These are phyloP conservation scores for Drosophila repletoides DNA, from an alignment of 1,140 invertebrate genomes.

Conservation along the genomic window DNA sequence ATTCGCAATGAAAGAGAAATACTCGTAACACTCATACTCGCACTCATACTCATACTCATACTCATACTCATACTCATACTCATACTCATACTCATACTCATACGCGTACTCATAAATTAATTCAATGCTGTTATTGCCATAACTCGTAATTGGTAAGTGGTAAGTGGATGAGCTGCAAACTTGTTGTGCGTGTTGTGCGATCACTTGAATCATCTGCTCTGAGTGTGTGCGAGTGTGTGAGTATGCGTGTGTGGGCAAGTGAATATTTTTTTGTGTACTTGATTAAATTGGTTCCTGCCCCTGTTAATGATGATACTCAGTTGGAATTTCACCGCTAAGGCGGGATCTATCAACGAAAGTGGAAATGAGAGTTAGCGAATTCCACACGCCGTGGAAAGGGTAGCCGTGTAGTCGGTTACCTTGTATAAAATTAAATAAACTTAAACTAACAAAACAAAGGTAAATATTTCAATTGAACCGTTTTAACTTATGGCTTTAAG, in stretches of 20 bases:
- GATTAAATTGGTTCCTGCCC: too few relatives aligned
- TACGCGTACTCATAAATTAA: slow-evolving; percentile 29
- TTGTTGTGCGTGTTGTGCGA: slow-evolving; percentile 39
- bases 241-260: slow-evolving; percentile 1
- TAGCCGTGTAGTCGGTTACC: too few relatives aligned
- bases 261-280: too few relatives aligned
- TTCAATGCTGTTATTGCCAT: slow-evolving; percentile 21
- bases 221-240: background rate
- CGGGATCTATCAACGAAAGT: slow-evolving; percentile 19
- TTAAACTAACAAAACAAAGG: too few relatives aligned
- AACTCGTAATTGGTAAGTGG: too few relatives aligned
- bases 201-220: background rate
- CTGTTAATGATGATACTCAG: background rate
- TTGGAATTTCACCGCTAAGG: slow-evolving; percentile 21
- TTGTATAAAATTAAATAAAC: background rate
- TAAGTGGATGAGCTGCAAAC: slow-evolving; percentile 55
- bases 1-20: slow-evolving; percentile 30
- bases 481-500: background rate
- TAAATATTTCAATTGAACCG: too few relatives aligned
- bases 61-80: too few relatives aligned
- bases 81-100: too few relatives aligned
- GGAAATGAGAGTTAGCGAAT: background rate
- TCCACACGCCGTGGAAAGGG: background rate
- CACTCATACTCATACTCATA: too few relatives aligned
- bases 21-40: slow-evolving; percentile 20